Conservation (phyloP, 2,888 invertebrate genomes). For the Sinohyriopsis cumingii region DNA sequence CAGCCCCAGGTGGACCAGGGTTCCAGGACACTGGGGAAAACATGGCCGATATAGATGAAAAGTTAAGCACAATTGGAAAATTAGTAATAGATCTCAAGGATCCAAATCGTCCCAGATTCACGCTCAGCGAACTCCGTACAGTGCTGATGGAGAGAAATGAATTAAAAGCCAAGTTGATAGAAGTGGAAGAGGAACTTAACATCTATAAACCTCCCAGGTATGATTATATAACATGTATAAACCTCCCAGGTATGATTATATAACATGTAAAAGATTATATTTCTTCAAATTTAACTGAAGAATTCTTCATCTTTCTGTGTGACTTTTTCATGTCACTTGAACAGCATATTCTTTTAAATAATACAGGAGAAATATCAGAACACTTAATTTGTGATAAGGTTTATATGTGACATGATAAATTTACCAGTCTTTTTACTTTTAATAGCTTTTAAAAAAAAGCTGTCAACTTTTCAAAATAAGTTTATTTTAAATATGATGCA, state of each 20-base stretch:
- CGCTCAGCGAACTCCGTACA: constrained; percentile 87
- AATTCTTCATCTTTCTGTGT: too few relatives aligned
- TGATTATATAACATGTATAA: constrained; percentile 75
- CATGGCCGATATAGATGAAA: constrained; percentile 50
- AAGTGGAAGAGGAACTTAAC: constrained; percentile 93
- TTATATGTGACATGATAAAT: too few relatives aligned
- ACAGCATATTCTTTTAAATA: too few relatives aligned
- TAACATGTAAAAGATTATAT: too few relatives aligned
- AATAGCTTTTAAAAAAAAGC: too few relatives aligned
- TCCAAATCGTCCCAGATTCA: constrained; percentile 84
- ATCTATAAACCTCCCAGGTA: constrained; percentile 77
- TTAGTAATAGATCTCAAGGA: constrained; percentile 67
- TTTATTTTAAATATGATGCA: too few relatives aligned
- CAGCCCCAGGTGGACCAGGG: neutral
- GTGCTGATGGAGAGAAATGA: constrained; percentile 94
- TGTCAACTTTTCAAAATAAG: too few relatives aligned
- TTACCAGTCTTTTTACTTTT: too few relatives aligned
- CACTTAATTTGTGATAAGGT: too few relatives aligned
- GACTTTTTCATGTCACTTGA: too few relatives aligned
- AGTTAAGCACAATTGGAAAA: constrained; percentile 65
- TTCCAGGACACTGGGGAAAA: constrained; percentile 38
- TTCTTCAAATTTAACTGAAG: too few relatives aligned
- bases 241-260: constrained; percentile 66
- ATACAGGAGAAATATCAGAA: too few relatives aligned
- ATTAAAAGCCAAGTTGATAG: constrained; percentile 90